phyloP scores from a whole-genome alignment of 2,113 vertebrate species.

The Eidolon helvum region DNA sequence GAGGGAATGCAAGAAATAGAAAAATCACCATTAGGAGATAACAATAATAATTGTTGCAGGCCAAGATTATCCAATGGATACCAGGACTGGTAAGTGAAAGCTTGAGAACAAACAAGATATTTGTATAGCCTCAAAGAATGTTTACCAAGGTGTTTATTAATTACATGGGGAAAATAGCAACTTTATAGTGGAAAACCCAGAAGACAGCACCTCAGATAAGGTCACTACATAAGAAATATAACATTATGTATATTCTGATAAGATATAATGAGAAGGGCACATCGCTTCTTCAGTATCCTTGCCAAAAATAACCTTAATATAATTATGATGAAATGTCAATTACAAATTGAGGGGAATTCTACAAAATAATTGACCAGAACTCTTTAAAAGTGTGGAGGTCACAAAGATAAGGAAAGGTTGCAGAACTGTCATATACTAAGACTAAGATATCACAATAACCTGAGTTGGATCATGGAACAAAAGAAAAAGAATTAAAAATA shows the following conservation, averaged over 20 bases:
- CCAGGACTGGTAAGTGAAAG: neutral
- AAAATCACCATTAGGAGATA: neutral
- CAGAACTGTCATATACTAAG: neutral
- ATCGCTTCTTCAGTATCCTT: neutral
- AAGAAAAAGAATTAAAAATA: conserved; percentile 16
- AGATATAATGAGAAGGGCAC: neutral
- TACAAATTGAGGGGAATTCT: neutral
- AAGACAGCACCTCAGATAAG: neutral
- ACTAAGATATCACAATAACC: neutral
- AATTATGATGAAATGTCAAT: neutral
- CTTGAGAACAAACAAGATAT: neutral
- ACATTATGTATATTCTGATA: neutral
- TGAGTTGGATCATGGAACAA: neutral
- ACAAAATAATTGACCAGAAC: neutral
- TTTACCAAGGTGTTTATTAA: neutral
- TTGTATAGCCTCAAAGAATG: neutral
- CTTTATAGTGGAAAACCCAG: neutral
- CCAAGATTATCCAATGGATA: neutral
- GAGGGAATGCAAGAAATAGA: neutral
- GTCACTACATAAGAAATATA: neutral
- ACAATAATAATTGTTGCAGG: neutral
- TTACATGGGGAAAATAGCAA: neutral
- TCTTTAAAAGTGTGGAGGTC: neutral
- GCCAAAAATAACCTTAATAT: neutral
- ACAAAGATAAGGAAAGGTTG: neutral